Evolutionary conservation across 1,140 invertebrate species (phyloP).

Genomic region (Agrilus planipennis): DNA sequence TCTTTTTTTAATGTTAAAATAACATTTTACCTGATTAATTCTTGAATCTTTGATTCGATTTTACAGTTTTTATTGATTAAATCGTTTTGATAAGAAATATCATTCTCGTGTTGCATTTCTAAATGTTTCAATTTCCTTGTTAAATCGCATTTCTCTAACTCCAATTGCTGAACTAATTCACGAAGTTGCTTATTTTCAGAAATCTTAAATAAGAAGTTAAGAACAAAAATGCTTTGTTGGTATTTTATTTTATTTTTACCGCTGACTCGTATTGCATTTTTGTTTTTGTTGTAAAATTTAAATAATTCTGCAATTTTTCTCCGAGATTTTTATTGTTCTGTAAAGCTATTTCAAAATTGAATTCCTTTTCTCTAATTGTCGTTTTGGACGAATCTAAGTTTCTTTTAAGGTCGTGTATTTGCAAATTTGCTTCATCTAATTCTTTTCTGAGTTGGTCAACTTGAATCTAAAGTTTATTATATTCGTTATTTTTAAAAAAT

Average conservation of each 20-base stretch:
- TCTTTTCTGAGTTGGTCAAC: slow-evolving; percentile 3
- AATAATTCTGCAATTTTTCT: neutral
- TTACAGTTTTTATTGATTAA: neutral
- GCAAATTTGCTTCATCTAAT: neutral
- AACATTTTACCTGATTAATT: neutral
- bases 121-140: neutral
- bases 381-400: slow-evolving; percentile 1
- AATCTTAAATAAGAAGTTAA: neutral
- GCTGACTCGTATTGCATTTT: slow-evolving; percentile 1
- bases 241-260: too few relatives aligned
- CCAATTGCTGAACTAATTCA: neutral
- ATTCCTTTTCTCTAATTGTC: neutral
- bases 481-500: too few relatives aligned
- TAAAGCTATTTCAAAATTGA: neutral
- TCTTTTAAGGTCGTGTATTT: slow-evolving; percentile 1
- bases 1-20: neutral
- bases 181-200: neutral
- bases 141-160: slow-evolving; percentile 5
- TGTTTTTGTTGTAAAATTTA: neutral
- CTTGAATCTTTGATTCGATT: neutral
- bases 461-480: neutral
- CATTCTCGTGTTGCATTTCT: neutral
- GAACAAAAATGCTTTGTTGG: too few relatives aligned
- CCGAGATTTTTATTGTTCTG: neutral
- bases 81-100: slow-evolving; percentile 4